Percentiles rank a stretch among this genome's conserved stretches.
Conservation (phyloP, 2,888 invertebrate genomes). For the Lamproptera curius region DNA sequence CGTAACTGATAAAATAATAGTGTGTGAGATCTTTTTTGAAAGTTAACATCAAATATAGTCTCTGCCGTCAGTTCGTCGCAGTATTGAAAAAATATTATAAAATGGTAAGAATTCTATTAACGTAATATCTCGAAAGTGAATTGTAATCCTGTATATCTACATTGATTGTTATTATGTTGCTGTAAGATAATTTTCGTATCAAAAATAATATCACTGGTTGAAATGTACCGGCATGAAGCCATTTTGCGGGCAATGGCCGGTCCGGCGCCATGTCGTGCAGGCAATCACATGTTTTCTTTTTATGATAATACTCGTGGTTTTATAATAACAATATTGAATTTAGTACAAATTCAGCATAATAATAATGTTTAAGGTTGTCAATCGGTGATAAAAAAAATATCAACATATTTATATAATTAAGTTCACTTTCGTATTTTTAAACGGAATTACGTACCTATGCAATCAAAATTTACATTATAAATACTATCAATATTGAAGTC, state of each 20-base stretch:
- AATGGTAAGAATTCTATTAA: constrained; percentile 10
- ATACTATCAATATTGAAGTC: too few species aligned
- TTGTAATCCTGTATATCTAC: background rate
- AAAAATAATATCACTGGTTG: background rate
- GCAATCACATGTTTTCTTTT: constrained; percentile 43
- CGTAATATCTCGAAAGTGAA: background rate
- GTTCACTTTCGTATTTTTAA: too few species aligned
- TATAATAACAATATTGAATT: too few species aligned
- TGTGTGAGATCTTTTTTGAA: too few species aligned
- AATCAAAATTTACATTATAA: too few species aligned
- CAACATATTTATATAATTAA: too few species aligned
- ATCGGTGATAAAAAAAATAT: too few species aligned
- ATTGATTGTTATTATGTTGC: background rate
- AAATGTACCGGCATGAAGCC: constrained; percentile 56
- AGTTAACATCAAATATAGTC: too few species aligned
- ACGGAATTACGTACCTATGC: too few species aligned
- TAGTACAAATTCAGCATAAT: too few species aligned
- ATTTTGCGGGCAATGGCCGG: constrained; percentile 63
- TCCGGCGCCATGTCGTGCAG: constrained; percentile 63
- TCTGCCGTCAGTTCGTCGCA: too few species aligned
- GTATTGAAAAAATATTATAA: constrained; percentile 11
- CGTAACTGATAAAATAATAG: constrained; percentile 49
- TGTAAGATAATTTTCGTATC: background rate
- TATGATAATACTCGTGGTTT: background rate
- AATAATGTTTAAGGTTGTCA: too few species aligned